These are phyloP conservation scores for Nymphalis polychloros DNA, from an alignment of 2,888 invertebrate species.

Conservation along the genomic window DNA sequence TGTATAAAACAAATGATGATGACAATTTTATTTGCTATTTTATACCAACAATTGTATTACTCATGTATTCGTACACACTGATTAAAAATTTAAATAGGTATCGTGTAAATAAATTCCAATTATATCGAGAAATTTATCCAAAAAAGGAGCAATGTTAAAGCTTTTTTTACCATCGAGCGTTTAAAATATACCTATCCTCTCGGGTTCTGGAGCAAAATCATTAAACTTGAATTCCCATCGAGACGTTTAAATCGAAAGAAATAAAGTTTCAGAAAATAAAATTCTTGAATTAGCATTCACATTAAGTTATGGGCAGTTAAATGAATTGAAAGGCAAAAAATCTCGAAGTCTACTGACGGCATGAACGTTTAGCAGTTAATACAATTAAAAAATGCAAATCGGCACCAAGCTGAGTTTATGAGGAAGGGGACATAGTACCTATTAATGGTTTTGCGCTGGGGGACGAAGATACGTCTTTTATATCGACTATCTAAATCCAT, in stretches of 20 bases:
- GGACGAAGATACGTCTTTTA: not conserved
- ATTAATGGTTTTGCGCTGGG: conserved; percentile 5
- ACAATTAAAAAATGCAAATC: conserved; percentile 45
- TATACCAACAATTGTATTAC: no score
- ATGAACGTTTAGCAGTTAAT: conserved; percentile 42
- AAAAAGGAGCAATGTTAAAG: not conserved
- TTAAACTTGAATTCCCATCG: conserved; percentile 29
- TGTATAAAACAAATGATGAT: no score
- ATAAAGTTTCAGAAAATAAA: conserved; percentile 40
- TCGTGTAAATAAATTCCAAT: no score
- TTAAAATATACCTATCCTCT: not conserved
- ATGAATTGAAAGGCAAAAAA: conserved; percentile 41
- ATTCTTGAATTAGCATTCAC: conserved; percentile 41
- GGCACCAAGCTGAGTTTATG: conserved; percentile 27
- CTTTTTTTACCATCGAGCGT: not conserved
- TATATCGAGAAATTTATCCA: no score
- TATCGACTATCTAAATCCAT: not conserved
- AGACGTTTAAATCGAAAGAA: conserved; percentile 36
- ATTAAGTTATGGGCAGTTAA: conserved; percentile 43
- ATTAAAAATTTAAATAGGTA: no score
- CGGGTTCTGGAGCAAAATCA: not conserved
- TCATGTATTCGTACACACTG: no score
- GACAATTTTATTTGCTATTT: no score
- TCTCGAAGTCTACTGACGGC: conserved; percentile 36
- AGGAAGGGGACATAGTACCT: conserved; percentile 16